phyloP scores from a whole-genome alignment of 2,888 invertebrate species.

The Hofmannophila pseudospretella region DNA sequence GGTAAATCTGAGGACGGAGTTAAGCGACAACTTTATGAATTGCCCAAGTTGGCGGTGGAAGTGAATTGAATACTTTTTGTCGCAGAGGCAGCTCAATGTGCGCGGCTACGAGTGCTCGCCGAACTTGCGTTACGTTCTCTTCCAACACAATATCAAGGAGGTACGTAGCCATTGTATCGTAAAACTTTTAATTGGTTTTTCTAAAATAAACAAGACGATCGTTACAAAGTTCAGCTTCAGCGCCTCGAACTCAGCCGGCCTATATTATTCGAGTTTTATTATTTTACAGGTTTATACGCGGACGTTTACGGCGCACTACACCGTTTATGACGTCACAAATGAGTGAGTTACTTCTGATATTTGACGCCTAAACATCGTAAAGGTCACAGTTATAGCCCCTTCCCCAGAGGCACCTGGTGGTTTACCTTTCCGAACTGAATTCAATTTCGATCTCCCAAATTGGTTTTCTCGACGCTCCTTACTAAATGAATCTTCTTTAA shows the following conservation, averaged over 20 bases:
- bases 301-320: conserved; percentile 92
- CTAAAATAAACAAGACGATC: conserved; percentile 24
- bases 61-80: conserved; percentile 31
- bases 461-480: conserved; percentile 39
- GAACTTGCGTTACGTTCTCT: conserved; percentile 91
- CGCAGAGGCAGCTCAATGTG: conserved; percentile 91
- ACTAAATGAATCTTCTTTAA: conserved; percentile 22
- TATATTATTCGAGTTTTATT: conserved; percentile 30
- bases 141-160: conserved; percentile 93
- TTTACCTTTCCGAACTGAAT: conserved; percentile 40
- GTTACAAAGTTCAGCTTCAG: conserved; percentile 25
- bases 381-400: conserved; percentile 30
- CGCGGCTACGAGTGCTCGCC: conserved; percentile 91
- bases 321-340: conserved; percentile 93
- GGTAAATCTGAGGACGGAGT: conserved; percentile 15
- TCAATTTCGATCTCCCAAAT: conserved; percentile 40
- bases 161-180: conserved; percentile 58
- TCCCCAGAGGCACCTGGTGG: conserved; percentile 21
- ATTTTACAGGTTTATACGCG: conserved; percentile 87
- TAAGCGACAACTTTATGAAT: conserved; percentile 17
- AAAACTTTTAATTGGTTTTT: conserved; percentile 39
- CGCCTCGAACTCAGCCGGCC: conserved; percentile 6
- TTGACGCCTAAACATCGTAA: conserved; percentile 33
- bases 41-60: no score
- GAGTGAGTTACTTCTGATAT: conserved; percentile 82